Evolutionary conservation across 2,888 invertebrate species (phyloP), one percentile per base, ranked within the genome.

Genomic region (Oeneis ivallda): DNA sequence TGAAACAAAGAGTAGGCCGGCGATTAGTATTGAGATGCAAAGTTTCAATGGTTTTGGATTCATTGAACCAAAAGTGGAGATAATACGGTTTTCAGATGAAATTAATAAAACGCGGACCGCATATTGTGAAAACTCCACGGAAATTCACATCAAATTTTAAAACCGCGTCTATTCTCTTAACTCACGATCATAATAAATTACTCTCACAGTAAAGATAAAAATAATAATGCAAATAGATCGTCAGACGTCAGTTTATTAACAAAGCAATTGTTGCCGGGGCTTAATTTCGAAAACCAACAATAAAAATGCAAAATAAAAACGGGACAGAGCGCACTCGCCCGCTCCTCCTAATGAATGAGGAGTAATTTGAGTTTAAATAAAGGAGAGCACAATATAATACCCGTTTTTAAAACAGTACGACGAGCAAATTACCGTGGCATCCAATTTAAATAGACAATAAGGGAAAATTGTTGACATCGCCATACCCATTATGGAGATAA

Each of bases 281-380:
- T 89, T 87, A 88, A 89, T 89, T 89, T 90, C 81, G 83, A 87
- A 88, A 88, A 88, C 85, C 87, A 89, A 88, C 89, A 89, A 89
- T 89, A 84, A 84, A 67, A 69, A 60, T 62, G 60, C 59, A 66
- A 87, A 85, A 87, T 87, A 87, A 89, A 88, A 88, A 85, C 83
- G 82, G 80, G 85, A 78, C 83, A 74, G 82, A 87, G 84, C 83
- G 81, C 82, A 83, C 84, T 80, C 86, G 82, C 84, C 81, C 83
- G 80, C 80, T 80, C 77, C 73, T 79, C 82, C 85, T 88, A 88
- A 89, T 90, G 87, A 90, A 89, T 88, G 88, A 85, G 86, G 83
- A 86, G 86, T 86, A 89, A 89, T 89, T 88, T 87, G 83, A 87
- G 85, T 85, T 85, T 86, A 88, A 88, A 87, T 87, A 89, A 89